Base-by-base conservation (phyloP, 2,113 vertebrate genomes). In the Hipposideros armiger region DNA sequence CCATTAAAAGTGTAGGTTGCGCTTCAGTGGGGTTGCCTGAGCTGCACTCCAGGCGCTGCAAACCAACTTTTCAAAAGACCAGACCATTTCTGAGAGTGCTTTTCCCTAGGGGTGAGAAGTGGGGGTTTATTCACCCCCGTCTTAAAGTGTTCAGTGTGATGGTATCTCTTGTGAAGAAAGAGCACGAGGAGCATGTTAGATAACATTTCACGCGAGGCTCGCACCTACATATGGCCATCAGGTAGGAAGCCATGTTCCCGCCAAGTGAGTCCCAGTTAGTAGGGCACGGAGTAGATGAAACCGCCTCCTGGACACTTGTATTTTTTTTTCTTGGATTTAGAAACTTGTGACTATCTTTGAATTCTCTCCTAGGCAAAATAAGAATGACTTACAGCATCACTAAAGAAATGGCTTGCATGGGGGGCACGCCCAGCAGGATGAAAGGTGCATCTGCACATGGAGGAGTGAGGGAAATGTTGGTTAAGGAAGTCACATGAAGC, bases 1-100 rank as follows among this genome's bases (percentile, higher is more conserved):
- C 70, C 70, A 94, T 91, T 62, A 88, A 78, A 50, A 90, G 52
- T 16, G 26, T 83, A 91, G 96, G 72, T 40, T 92, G 81, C 9
- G 10, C 67, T 87, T 87, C 47, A 77, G 90, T 77, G n/a, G n/a
- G 22, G 32, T 83, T 60, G 42, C 83, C 76, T 54, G 42, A 91
- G 30, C 19, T 62, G 13, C 52, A n/a, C 62, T 69, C 73, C 50
- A 73, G 66, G 90, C 86, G 69, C 54, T 30, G 1, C 30, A 92
- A 92, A 45, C 15, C 70, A 95, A 86, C 84, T 97, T 95, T 97
- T 88, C 76, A 85, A 87, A 95, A 70, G 19, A 74, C 28, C 40
- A 14, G 60, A 90, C 58, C 67, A 92, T 90, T 90, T 95, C 56
- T 54, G 32, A 97, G 96, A 96, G 82, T 20, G 87, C 73, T 88